phyloP scores from a whole-genome alignment of 2,797 vertebrate species.

The Cercopithecus hamlyni region DNA sequence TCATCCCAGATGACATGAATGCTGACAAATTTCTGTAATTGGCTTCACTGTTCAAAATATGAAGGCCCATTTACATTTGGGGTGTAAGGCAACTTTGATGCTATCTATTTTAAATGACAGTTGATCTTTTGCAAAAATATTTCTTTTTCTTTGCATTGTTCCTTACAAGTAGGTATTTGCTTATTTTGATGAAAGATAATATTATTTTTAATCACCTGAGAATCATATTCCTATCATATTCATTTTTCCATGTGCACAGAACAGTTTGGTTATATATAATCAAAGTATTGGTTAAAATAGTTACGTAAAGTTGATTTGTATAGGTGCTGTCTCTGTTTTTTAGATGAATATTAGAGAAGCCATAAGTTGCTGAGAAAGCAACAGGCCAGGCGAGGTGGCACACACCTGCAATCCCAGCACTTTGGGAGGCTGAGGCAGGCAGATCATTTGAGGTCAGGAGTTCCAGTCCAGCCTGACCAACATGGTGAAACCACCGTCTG shows the following conservation, averaged over 20 bases:
- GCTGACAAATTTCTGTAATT: not conserved
- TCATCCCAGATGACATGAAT: not conserved
- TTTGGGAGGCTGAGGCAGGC: not conserved
- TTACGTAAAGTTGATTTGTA: not conserved
- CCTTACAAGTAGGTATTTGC: not conserved
- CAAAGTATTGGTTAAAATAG: not conserved
- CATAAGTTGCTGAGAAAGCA: not conserved
- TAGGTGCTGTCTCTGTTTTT: not conserved
- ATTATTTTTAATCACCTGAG: not conserved
- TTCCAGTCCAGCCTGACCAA: not conserved
- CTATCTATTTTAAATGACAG: not conserved
- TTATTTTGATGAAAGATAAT: not conserved
- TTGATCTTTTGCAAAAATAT: not conserved
- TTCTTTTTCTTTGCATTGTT: not conserved
- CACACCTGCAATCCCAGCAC: not conserved
- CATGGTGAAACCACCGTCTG: not conserved
- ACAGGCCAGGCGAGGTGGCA: not conserved
- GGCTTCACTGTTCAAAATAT: not conserved
- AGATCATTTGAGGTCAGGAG: not conserved
- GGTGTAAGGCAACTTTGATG: not conserved
- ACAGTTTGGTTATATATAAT: not conserved
- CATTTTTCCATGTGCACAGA: not conserved
- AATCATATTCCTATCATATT: not conserved
- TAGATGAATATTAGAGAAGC: not conserved
- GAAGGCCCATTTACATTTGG: not conserved